Base-by-base conservation (phyloP, 2,113 vertebrate species). In the Egretta garzetta region DNA sequence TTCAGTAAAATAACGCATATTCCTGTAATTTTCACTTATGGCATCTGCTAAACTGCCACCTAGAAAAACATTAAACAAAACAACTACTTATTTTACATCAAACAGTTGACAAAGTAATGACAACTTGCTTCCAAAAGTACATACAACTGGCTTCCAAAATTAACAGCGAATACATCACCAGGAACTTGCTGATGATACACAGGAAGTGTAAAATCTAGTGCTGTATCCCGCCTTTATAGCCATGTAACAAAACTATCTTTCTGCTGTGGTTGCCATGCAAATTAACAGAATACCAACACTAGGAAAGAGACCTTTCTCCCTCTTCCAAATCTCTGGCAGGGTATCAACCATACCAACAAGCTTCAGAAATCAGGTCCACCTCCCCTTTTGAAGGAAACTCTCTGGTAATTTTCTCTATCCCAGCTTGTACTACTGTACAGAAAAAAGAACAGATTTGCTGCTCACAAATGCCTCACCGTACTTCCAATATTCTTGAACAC, bases 11-110 rank as follows among this genome's bases (percentile, higher is more conserved):
- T 99, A 99, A 76, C 91, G 97, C 97, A 99, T 98, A 56, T 97
- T 98, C 64, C 99, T 98, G 96, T 99, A 99, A 97, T 99, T 99
- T 95, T 99, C 99, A 64, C 98, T 93, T 94, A 99, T 99, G 88
- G 98, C 98, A 95, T 99, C 99, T 3, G 99, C 99, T 90, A 99
- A 98, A 73, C 99, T 99, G 92, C 99, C 99, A 15, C 98, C 98
- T 99, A 85, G 41, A 91, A 90, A 21, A 85, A 80, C 19, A 62
- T 70, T 59, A 88, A 97, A 90, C 21, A 39, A 71, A 72, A 18
- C 13, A 80, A 45, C 9, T 16, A 14, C 16, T 32, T 88, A 58
- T 72, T 92, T 81, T 47, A 62, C 27, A 80, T 35, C 67, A n/a
- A 86, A 71, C 32, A 62, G 33, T 26, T 84, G 60, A 85, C 23